Conservation (phyloP, 30 jellyfish, hydroid and myxozoan species). For the Rhopilema esculentum region DNA sequence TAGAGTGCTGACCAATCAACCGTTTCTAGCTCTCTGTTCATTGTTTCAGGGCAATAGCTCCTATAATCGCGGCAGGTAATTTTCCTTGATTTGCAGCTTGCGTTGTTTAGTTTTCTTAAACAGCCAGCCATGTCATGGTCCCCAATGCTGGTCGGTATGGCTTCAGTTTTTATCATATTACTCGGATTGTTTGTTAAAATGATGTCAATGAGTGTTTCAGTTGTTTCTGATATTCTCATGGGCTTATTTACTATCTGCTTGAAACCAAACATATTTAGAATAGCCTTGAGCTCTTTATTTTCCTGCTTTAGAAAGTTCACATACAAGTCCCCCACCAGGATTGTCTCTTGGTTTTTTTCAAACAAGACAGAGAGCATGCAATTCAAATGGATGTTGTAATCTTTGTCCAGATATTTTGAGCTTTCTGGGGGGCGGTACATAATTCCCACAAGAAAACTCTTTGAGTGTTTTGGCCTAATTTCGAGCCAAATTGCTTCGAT, state of each 20-base stretch:
- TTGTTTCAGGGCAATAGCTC: conserved; percentile 61
- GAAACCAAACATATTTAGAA: conserved; percentile 13
- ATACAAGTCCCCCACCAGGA: conserved; percentile 48
- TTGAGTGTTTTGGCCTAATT: conserved; percentile 58
- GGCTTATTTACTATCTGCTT: conserved; percentile 40
- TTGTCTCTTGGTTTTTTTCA: conserved; percentile 38
- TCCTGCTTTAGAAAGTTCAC: conserved; percentile 34
- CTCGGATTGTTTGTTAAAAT: conserved; percentile 43
- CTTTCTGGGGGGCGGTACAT: conserved; percentile 51
- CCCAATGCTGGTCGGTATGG: conserved; percentile 57
- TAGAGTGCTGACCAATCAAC: conserved; percentile 37
- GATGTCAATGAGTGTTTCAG: conserved; percentile 49
- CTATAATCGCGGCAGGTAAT: conserved; percentile 44
- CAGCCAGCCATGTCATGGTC: conserved; percentile 73
- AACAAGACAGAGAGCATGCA: conserved; percentile 8
- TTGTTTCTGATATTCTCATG: conserved; percentile 46
- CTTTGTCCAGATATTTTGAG: conserved; percentile 38
- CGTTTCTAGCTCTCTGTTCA: conserved; percentile 59
- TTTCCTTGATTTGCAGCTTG: conserved; percentile 45
- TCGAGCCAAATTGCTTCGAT: conserved; percentile 62
- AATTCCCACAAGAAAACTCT: conserved; percentile 36
- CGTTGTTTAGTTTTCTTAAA: conserved; percentile 47
- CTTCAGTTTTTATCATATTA: conserved; percentile 48
- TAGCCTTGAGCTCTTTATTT: conserved; percentile 42
- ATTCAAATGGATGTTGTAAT: conserved; percentile 15